A percentile compares a stretch with the other conserved stretches of the same genome.
Conservation (phyloP, 1,140 invertebrate species). For the Saxidomus purpurata region DNA sequence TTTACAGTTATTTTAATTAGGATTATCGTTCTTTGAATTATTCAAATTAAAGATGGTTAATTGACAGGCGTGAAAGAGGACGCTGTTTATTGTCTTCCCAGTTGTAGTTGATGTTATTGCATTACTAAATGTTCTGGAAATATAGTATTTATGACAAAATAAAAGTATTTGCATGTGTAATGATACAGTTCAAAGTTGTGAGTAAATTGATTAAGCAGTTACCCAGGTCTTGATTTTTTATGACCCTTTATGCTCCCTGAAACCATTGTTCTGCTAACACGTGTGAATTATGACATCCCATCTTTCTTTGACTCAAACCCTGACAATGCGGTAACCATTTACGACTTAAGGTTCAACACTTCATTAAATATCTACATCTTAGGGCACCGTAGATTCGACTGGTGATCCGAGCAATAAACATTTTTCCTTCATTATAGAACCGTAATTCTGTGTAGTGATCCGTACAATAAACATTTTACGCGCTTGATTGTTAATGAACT, state of each 20-base stretch:
- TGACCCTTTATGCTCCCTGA: background rate
- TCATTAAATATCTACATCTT: conserved; percentile 22
- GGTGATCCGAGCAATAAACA: conserved; percentile 22
- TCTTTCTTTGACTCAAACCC: background rate
- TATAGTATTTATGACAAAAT: too few relatives aligned
- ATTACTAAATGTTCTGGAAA: too few relatives aligned
- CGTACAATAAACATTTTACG: conserved; percentile 52
- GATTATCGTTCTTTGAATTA: conserved; percentile 22
- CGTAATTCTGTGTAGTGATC: conserved; percentile 38
- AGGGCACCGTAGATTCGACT: conserved; percentile 11
- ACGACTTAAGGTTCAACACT: background rate
- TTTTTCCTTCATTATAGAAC: conserved; percentile 29
- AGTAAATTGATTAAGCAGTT: too few relatives aligned
- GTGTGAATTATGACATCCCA: conserved; percentile 33
- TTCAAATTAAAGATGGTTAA: conserved; percentile 7
- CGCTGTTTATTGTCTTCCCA: background rate
- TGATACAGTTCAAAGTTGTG: too few relatives aligned
- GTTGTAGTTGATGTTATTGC: too few relatives aligned
- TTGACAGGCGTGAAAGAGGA: background rate
- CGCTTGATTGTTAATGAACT: conserved; percentile 57
- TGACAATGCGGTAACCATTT: conserved; percentile 27
- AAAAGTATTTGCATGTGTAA: too few relatives aligned
- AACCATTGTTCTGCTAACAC: conserved; percentile 17
- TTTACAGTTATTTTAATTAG: conserved; percentile 45
- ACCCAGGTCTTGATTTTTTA: background rate